A percentile compares a stretch with the other conserved stretches of the same genome.
These are phyloP conservation scores for Mionectes olivaceus DNA, from an alignment of 2,797 vertebrate species.

Conservation along the genomic window DNA sequence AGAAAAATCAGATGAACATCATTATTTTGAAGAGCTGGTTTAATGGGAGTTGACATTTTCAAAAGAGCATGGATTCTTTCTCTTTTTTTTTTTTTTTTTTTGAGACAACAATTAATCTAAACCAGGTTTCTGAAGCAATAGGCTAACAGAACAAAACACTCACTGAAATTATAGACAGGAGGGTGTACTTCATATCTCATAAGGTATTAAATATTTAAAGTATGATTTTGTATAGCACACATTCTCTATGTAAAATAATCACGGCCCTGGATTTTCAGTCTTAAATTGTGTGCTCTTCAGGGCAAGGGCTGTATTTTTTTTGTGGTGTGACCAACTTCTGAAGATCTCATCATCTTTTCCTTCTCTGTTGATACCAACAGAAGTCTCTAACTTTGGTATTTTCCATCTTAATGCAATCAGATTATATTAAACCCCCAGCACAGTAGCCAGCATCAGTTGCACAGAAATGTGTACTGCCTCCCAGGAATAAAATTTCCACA, in stretches of 20 bases:
- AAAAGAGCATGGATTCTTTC: slow-evolving; percentile 49
- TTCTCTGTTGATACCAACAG: slow-evolving; percentile 53
- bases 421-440: background rate
- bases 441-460: background rate
- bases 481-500: background rate
- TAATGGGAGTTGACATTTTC: slow-evolving; percentile 65
- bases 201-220: slow-evolving; percentile 70
- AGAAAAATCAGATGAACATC: slow-evolving; percentile 64
- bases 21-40: slow-evolving; percentile 68
- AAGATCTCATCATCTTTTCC: slow-evolving; percentile 62
- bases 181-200: slow-evolving; percentile 26
- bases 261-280: slow-evolving; percentile 60
- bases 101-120: slow-evolving; percentile 51
- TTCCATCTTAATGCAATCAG: slow-evolving; percentile 30
- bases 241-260: slow-evolving; percentile 26
- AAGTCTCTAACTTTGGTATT: slow-evolving; percentile 48
- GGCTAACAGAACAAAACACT: slow-evolving; percentile 30
- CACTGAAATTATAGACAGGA: slow-evolving; percentile 56
- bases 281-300: slow-evolving; percentile 23
- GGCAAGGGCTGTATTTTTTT: slow-evolving; percentile 34
- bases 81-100: background rate
- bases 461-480: background rate
- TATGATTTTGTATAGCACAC: slow-evolving; percentile 38
- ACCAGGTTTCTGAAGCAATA: slow-evolving; percentile 36
- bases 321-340: slow-evolving; percentile 61